Conservation (phyloP, 2,113 vertebrate species). For the Oryctolagus cuniculus region DNA sequence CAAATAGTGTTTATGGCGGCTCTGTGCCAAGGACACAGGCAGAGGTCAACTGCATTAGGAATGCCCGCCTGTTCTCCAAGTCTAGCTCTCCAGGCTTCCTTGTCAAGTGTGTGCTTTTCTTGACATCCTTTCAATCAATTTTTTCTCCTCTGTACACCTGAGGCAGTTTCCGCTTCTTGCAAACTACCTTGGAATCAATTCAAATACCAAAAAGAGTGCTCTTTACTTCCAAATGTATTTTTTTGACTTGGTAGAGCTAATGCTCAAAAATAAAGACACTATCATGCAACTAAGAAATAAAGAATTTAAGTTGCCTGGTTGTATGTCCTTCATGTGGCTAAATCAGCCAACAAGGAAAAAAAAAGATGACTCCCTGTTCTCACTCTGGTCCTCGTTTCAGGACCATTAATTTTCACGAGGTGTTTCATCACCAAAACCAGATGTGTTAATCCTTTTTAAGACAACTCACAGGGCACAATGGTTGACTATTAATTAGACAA, state of each 20-base stretch:
- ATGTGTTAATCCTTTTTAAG: conserved; percentile 41
- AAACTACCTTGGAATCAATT: conserved; percentile 1
- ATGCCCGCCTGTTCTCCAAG: neutral
- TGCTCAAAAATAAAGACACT: neutral
- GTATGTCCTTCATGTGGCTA: neutral
- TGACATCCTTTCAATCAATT: neutral
- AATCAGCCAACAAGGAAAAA: conserved; percentile 47
- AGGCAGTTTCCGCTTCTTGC: conserved; percentile 16
- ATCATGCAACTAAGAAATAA: conserved; percentile 20
- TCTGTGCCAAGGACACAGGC: neutral
- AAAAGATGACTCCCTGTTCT: conserved; percentile 57
- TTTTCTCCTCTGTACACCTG: neutral
- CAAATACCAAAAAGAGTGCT: neutral
- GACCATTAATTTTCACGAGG: conserved; percentile 44
- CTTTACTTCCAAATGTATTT: conserved; percentile 6
- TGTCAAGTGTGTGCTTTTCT: neutral
- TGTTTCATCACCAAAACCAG: conserved; percentile 61
- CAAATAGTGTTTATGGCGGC: neutral
- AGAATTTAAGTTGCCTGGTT: neutral
- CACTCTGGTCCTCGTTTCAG: conserved; percentile 52
- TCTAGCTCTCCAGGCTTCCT: neutral
- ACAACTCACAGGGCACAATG: neutral
- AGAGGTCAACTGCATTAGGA: neutral
- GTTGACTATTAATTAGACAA: neutral
- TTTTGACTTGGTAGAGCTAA: neutral